Percentiles rank a stretch among this genome's conserved stretches.
These are phyloP conservation scores for Mixornis gularis DNA, from an alignment of 2,113 vertebrate genomes.

Conservation along the genomic window DNA sequence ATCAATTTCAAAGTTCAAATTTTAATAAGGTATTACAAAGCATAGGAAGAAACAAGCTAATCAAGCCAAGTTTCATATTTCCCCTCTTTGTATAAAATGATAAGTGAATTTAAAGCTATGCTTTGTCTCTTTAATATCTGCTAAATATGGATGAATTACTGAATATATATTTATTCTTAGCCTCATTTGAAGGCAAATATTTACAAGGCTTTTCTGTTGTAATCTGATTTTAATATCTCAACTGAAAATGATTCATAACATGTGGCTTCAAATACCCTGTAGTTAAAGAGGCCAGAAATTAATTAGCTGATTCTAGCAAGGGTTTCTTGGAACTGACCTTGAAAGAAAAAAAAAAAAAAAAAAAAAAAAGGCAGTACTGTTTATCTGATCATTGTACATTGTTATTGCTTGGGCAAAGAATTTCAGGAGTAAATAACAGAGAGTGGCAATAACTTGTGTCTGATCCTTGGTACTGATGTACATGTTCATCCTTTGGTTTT, in stretches of 20 bases:
- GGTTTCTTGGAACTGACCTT: constrained; percentile 76
- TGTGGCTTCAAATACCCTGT: constrained; percentile 68
- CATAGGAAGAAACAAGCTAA: constrained; percentile 77
- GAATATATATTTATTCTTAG: constrained; percentile 82
- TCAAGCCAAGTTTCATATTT: constrained; percentile 72
- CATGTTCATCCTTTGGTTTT: background rate
- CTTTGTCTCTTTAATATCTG: constrained; percentile 81
- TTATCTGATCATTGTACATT: constrained; percentile 66
- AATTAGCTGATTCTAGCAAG: constrained; percentile 74
- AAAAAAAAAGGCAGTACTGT: background rate
- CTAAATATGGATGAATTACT: constrained; percentile 82
- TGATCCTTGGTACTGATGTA: constrained; percentile 9
- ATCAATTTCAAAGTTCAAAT: constrained; percentile 79
- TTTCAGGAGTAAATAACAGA: constrained; percentile 61
- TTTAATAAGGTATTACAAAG: constrained; percentile 80
- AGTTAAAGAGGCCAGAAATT: constrained; percentile 76
- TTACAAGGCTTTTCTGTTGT: constrained; percentile 78
- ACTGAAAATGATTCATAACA: constrained; percentile 77
- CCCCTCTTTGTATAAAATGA: constrained; percentile 74
- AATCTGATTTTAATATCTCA: constrained; percentile 83
- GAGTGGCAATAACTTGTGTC: background rate
- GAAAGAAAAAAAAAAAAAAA: constrained; percentile 24
- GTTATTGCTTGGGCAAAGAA: constrained; percentile 60
- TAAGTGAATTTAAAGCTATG: constrained; percentile 78
- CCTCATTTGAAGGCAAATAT: constrained; percentile 82